Base-by-base conservation (phyloP, 2,113 vertebrate genomes). In the Cairina moschata region DNA sequence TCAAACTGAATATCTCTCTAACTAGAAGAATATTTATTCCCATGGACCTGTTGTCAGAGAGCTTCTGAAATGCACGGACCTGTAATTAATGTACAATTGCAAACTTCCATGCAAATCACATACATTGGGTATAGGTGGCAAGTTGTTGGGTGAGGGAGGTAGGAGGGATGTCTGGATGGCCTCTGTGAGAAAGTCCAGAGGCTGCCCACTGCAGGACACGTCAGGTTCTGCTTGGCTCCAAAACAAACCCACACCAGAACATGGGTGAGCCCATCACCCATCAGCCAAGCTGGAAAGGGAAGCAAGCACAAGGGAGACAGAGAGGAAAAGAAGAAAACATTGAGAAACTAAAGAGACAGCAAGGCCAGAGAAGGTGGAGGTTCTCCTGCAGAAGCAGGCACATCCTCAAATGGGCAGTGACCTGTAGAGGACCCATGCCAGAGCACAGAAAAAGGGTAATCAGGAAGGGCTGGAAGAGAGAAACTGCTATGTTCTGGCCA, bases 391-490 rank as follows among this genome's bases (percentile, higher is more conserved):
- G 62, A 28, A 28, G 26, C 26, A 65, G 36, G 42, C 17, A 75
- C 11, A 38, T 6, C 8, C 9, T 10, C 8, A 29, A 73, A 73
- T 11, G 23, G 38, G 23, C 46, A 68, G 46, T 31, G 20, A 74
- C n/a, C n/a, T 1, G 2, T 12, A 18, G 32, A 74, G 25, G 38
- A 31, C 22, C 22, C 38, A 26, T 1, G 1, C 14, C 34, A 58
- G 72, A 79, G 44, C 18, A 54, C 7, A 67, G 44, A 17, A 42
- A 46, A 67, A 79, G 28, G 23, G 3, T 20, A 44, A 20, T 23
- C 42, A 68, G 3, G 9, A 36, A 78, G 34, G 9, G 34, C 5
- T 36, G 42, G 17, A 17, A 59, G 34, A 44, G 17, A 65, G 67
- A 58, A 79, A 71, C 13, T 17, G 14, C 65, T 46, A 4, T 17